Conservation (phyloP, 2,113 vertebrate species). For the Baryphthengus martii region DNA sequence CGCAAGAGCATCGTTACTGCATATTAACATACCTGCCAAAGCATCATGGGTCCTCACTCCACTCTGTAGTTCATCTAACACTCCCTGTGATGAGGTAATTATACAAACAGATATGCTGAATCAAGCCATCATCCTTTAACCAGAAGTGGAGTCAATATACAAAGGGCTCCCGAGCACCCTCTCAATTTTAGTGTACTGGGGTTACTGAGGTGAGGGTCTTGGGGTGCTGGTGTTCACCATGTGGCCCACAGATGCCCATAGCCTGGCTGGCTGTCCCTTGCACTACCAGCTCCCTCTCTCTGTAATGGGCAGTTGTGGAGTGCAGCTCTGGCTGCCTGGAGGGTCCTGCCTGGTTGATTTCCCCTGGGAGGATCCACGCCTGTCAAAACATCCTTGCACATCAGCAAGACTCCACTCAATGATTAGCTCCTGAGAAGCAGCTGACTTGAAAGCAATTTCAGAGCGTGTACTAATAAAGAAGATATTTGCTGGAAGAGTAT, state of each 20-base stretch:
- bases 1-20: neutral
- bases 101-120: accelerated
- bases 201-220: neutral
- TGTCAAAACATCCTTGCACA: neutral
- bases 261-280: neutral
- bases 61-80: neutral
- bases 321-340: accelerated
- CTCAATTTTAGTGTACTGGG: neutral
- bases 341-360: neutral
- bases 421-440: neutral
- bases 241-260: neutral
- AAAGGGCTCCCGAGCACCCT: neutral
- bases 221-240: neutral
- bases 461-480: neutral
- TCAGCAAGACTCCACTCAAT: neutral
- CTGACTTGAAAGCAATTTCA: neutral
- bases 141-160: neutral
- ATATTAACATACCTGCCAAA: neutral
- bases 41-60: accelerated
- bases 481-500: neutral
- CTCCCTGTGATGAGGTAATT: neutral
- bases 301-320: accelerated
- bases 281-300: neutral
- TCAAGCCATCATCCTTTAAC: neutral
- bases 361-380: neutral